Conservation (phyloP, 2,888 invertebrate genomes). For the Sphecodes monilicornis region DNA sequence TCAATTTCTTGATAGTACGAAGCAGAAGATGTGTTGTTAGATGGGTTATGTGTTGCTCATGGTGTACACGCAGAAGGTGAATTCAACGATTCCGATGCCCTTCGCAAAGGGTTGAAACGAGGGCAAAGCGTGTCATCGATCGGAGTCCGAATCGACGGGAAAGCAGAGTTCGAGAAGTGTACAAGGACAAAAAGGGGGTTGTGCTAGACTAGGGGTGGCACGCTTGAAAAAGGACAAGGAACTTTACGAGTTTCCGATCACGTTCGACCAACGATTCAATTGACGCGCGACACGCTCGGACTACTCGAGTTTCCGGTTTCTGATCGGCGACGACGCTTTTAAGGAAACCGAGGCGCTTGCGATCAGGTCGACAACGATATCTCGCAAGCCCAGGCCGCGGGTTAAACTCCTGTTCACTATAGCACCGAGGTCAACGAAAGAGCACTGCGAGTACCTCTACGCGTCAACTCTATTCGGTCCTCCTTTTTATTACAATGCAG, state of each 20-base stretch:
- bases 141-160: neutral
- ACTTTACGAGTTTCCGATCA: constrained; percentile 77
- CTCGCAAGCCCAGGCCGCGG: neutral
- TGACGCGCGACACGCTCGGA: constrained; percentile 76
- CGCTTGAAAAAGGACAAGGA: constrained; percentile 66
- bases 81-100: neutral
- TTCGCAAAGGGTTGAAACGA: neutral
- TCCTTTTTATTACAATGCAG: neutral
- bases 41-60: neutral
- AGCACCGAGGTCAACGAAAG: neutral
- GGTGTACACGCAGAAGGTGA: neutral
- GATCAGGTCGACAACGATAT: constrained; percentile 4
- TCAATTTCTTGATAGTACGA: neutral
- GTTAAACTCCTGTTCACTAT: neutral
- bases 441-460: neutral
- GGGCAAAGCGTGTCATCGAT: constrained; percentile 6
- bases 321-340: constrained; percentile 54
- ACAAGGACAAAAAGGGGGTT: neutral
- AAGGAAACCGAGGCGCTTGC: constrained; percentile 43
- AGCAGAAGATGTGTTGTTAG: neutral
- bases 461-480: neutral
- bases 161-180: neutral
- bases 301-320: constrained; percentile 78
- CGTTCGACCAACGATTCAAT: constrained; percentile 80
- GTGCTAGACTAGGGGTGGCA: constrained; percentile 4